Evolutionary conservation across 2,797 vertebrate genomes (phyloP), one percentile per base, ranked within the genome.

Genomic region (Okamejei kenojei): DNA sequence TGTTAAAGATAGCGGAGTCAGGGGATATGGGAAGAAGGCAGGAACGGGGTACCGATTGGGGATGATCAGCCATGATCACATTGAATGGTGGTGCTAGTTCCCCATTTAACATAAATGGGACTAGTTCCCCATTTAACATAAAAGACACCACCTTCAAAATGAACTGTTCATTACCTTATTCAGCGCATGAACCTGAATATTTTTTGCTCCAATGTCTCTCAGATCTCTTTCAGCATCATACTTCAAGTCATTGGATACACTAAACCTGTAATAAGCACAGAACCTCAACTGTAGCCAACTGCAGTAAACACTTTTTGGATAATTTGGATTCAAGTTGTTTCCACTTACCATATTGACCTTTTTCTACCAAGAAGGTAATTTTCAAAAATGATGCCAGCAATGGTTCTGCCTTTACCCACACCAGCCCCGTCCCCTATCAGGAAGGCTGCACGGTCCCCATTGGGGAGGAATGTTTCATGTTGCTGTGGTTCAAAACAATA

Each of bases 391-490:
- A 99, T 96, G 93, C 99, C 99, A 93, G 98, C 99, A 93, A 99
- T 99, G 19, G 99, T 99, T 93, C 99, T 96, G 94, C 99, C 99
- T 96, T 99, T 99, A 77, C 99, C 99, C 93, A 99, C 99, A 93
- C 99, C 99, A 29, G 99, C 99, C 93, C 99, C 99, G 65, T 99
- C 99, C 1, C 99, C 99, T 93, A 99, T 99, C 96, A 99, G 95
- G 96, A 99, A 99, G 86, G 98, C 98, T 91, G 99, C 99, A 95
- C 99, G 95, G 94, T 99, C 99, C 92, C 98, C 97, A 93, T 97
- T 98, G 6, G 98, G 98, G 90, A 99, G 98, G 97, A 98, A 99
- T 94, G 98, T 99, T 96, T 99, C 99, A 93, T 99, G 99, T 99
- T 99, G 99, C 99, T 97, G 94, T 94, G 90, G 97, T 94, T 88